A percentile compares a stretch with the other conserved stretches of the same genome.
Conservation (phyloP, 2,888 invertebrate genomes). For the Pristionchus exspectatus region DNA sequence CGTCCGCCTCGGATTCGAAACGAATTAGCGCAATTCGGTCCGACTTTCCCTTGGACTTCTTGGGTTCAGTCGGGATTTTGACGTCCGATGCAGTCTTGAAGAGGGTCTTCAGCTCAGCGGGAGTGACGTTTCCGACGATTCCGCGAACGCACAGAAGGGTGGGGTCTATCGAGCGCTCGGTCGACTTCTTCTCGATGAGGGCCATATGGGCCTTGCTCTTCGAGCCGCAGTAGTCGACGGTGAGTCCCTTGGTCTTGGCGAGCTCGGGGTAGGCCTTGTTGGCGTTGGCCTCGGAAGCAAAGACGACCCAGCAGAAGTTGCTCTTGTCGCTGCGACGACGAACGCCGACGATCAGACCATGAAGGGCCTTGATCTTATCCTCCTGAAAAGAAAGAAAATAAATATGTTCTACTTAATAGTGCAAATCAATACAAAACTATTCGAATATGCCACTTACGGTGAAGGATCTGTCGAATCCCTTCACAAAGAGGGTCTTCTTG, state of each 20-base stretch:
- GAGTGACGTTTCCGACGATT: constrained; percentile 55
- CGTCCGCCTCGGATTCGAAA: constrained; percentile 69
- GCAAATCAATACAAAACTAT: not conserved
- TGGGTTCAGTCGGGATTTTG: constrained; percentile 55
- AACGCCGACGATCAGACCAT: constrained; percentile 63
- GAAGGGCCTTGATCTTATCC: constrained; percentile 56
- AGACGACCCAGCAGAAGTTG: constrained; percentile 69
- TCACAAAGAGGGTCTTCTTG: constrained; percentile 69
- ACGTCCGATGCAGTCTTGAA: constrained; percentile 59
- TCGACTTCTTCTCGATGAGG: constrained; percentile 29
- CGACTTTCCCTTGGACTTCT: constrained; percentile 24
- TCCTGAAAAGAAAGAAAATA: constrained; percentile 30
- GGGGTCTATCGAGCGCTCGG: constrained; percentile 62
- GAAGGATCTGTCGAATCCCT: constrained; percentile 64
- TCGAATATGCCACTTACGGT: not conserved
- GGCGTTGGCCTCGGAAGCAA: constrained; percentile 62
- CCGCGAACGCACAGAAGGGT: constrained; percentile 64
- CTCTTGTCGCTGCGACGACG: constrained; percentile 60
- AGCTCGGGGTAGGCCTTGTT: constrained; percentile 59
- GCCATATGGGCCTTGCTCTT: constrained; percentile 57
- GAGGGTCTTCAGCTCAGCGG: constrained; percentile 60
- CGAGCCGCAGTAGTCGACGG: constrained; percentile 68
- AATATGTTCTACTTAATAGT: not conserved
- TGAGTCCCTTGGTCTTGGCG: constrained; percentile 59
- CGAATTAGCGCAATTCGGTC: constrained; percentile 61